A percentile compares a stretch with the other conserved stretches of the same genome.
Conservation (phyloP, 2,113 vertebrate species). For the Neoarius graeffei region DNA sequence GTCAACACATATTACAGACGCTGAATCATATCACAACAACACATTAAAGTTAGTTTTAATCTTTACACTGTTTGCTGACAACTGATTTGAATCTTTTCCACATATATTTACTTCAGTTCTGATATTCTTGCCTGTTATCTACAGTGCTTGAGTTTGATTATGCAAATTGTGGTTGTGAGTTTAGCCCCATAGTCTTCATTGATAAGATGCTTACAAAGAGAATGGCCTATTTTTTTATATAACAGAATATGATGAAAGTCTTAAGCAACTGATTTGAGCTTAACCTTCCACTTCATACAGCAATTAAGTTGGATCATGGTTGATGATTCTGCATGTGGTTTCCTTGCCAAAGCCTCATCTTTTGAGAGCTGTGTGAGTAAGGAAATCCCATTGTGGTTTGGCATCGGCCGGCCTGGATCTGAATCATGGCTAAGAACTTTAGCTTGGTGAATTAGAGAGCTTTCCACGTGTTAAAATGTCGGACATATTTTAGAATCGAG, state of each 20-base stretch:
- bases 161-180: conserved; percentile 1
- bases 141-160: conserved; percentile 27
- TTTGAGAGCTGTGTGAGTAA: conserved; percentile 39
- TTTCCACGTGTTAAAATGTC: conserved; percentile 29
- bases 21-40: conserved; percentile 23
- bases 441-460: conserved; percentile 26
- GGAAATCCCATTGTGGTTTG: conserved; percentile 55
- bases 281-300: conserved; percentile 17
- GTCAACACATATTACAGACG: not conserved
- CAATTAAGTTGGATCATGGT: conserved; percentile 21
- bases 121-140: conserved; percentile 41
- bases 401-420: conserved; percentile 36
- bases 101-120: conserved; percentile 26
- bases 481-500: conserved; percentile 21
- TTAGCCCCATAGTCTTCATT: not conserved
- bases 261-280: conserved; percentile 5
- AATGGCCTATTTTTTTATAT: not conserved
- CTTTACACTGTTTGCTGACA: conserved; percentile 32
- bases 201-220: not conserved
- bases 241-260: not conserved
- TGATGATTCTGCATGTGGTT: conserved; percentile 29
- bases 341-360: conserved; percentile 33
- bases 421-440: conserved; percentile 32
- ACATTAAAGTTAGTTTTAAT: conserved; percentile 33
- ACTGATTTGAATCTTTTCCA: conserved; percentile 37